These are phyloP conservation scores for Leistus spinibarbis DNA, from an alignment of 2,888 invertebrate species.

Conservation along the genomic window DNA sequence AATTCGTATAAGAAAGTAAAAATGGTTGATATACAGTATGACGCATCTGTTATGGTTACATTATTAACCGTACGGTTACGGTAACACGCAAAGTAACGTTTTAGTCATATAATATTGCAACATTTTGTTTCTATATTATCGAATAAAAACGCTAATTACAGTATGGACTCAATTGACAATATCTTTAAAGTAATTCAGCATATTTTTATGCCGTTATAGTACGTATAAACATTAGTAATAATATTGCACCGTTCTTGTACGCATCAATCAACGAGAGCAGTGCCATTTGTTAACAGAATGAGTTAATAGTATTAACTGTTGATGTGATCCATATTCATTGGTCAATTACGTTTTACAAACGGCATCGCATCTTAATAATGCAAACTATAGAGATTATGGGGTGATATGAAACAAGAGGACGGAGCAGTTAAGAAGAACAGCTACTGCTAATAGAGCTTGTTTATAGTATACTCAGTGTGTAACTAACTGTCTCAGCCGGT, in stretches of 20 bases:
- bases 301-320: not conserved
- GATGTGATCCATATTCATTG: not conserved
- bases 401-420: not conserved
- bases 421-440: not conserved
- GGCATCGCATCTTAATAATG: not conserved
- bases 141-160: no score
- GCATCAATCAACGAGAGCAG: no score
- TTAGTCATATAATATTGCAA: not conserved
- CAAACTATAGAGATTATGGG: not conserved
- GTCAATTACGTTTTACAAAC: not conserved
- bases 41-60: not conserved
- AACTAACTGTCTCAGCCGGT: not conserved
- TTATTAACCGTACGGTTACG: not conserved
- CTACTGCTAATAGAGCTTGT: not conserved
- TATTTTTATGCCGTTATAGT: no score
- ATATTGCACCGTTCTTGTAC: no score
- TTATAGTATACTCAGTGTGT: no score
- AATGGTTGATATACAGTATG: not conserved
- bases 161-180: no score
- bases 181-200: no score
- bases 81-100: not conserved
- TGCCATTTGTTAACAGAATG: no score
- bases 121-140: no score
- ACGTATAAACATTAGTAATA: no score
- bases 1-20: no score